Percentiles rank a stretch among this genome's conserved stretches.
Conservation (phyloP, 2,113 vertebrate species). For the Apus apus region DNA sequence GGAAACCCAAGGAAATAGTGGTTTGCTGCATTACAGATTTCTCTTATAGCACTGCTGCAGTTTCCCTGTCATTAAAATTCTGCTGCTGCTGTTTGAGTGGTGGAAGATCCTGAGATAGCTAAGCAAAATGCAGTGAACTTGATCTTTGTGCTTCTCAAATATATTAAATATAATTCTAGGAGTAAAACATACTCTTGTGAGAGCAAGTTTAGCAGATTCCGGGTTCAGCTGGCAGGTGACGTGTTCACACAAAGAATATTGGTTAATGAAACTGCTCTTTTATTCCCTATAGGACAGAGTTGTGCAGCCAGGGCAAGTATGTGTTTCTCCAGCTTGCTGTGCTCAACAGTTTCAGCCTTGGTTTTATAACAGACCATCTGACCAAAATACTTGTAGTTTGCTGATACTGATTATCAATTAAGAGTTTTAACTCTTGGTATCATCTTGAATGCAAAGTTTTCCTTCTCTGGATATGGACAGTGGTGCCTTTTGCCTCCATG, state of each 20-base stretch:
- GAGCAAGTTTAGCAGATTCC: not conserved
- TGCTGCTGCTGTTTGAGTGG: not conserved
- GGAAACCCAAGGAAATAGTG: not conserved
- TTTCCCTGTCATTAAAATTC: conserved; percentile 2
- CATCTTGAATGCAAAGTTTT: not conserved
- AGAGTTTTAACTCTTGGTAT: not conserved
- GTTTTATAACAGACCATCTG: not conserved
- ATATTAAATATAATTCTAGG: not conserved
- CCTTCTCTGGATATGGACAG: not conserved
- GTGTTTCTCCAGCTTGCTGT: not conserved
- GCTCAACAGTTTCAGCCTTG: not conserved
- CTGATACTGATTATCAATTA: not conserved
- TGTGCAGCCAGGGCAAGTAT: not conserved
- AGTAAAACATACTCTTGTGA: not conserved
- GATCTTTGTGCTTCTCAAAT: not conserved
- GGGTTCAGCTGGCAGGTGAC: not conserved
- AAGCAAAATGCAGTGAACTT: not conserved
- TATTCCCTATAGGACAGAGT: not conserved
- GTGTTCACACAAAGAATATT: not conserved
- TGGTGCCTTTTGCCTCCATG: not conserved
- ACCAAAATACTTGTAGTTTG: not conserved
- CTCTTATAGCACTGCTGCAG: not conserved
- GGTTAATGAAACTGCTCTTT: not conserved
- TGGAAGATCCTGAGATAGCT: not conserved
- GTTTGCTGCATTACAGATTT: not conserved